Percentiles rank a stretch among this genome's conserved stretches.
phyloP scores from a whole-genome alignment of 2,888 invertebrate species.

The Caenorhabditis zanzibari region DNA sequence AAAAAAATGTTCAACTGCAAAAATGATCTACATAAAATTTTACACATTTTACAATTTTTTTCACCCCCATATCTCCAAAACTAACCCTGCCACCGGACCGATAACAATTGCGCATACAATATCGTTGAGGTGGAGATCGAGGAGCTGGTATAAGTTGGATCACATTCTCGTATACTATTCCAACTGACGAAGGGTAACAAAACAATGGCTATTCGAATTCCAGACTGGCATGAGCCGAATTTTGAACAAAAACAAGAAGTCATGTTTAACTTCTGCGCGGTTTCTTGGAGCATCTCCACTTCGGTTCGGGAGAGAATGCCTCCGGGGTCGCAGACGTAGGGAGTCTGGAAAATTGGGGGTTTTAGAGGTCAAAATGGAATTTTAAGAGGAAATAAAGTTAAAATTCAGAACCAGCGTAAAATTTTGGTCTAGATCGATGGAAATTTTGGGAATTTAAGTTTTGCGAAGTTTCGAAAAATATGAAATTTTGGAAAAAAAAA shows the following conservation, averaged over 20 bases:
- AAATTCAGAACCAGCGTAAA: too few species aligned
- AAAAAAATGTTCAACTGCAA: too few species aligned
- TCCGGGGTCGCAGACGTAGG: conserved; percentile 74
- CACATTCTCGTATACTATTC: conserved; percentile 61
- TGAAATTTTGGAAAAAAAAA: too few species aligned
- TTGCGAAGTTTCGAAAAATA: too few species aligned
- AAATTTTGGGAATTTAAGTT: too few species aligned
- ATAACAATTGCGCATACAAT: conserved; percentile 63
- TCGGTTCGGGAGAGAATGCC: conserved; percentile 73
- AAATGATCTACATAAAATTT: too few species aligned
- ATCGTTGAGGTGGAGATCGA: conserved; percentile 62
- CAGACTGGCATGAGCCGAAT: conserved; percentile 36
- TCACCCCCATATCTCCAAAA: background rate
- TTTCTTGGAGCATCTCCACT: conserved; percentile 70
- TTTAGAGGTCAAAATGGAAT: too few species aligned
- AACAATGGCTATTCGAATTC: conserved; percentile 57
- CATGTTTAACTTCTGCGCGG: conserved; percentile 69
- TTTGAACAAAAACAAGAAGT: conserved; percentile 71
- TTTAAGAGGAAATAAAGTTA: too few species aligned
- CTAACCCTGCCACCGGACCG: conserved; percentile 60
- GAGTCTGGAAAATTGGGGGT: conserved; percentile 51
- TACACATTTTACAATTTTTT: too few species aligned
- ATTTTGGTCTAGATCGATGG: too few species aligned
- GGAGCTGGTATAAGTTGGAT: conserved; percentile 56
- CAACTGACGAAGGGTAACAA: conserved; percentile 63